Evolutionary conservation across 2,888 invertebrate species (phyloP), one percentile per base, ranked within the genome.

Genomic region (Lacanobia oleracea): DNA sequence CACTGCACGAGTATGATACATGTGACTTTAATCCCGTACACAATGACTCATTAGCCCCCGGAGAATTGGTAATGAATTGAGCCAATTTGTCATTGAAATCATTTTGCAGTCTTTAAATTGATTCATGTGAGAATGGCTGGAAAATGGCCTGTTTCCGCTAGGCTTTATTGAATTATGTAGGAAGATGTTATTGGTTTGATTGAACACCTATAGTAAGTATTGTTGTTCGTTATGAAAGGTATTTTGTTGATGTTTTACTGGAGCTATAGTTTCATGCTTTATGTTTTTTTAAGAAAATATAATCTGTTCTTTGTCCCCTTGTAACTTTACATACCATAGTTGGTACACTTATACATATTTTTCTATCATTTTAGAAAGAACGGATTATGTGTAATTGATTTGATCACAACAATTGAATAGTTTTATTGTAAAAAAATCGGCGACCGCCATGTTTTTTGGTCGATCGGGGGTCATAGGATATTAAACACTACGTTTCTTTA

Each of bases 1-100:
- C 48, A 45, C 73, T 83, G 64, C 79, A 63, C 48, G 77, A 72
- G 78, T 65, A 66, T 75, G 66, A 81, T 75, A 70, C 56, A 72
- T 82, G 78, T 61, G 62, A 64, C 71, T 72, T 77, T 74, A 77
- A 76, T 76, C 65, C 76, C 54, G 53, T 63, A 70, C 69, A 71
- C 61, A 83, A 77, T 83, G 83, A 84, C 61, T 81, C 78, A 88
- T 86, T 81, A 86, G 78, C 64, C 83, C 50, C 67, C 50, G 3
- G 77, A 2, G 82, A 65, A 75, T 67, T 67, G 16, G 70, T 79
- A 77, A 71, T 74, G 67, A 81, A 74, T 67, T 67, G 48, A 61
- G 51, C 21, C 62, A 76, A 84, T 84, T 79, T 71, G 33, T 83
- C 66, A 77, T 74, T 70, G 23, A 62, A 72, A 79, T 70, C 5